Percentiles rank a stretch among this genome's conserved stretches.
Evolutionary conservation across 1,140 invertebrate genomes (phyloP).

Genomic region (Sitodiplosis mosellana): DNA sequence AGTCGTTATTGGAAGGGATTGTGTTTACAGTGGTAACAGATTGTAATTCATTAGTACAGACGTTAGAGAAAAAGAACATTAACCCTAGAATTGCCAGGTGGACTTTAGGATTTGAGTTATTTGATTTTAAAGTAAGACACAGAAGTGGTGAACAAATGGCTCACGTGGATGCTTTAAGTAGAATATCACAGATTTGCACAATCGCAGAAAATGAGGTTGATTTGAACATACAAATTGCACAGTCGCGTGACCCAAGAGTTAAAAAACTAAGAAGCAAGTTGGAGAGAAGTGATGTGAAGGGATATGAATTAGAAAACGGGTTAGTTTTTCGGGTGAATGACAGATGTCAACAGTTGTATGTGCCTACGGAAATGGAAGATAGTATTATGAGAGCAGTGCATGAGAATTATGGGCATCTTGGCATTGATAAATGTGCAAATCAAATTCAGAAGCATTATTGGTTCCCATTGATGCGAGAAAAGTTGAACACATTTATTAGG

Average conservation of each 20-base stretch:
- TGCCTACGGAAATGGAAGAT: conserved; percentile 11
- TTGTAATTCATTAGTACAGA: conserved; percentile 20
- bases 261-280: conserved; percentile 1
- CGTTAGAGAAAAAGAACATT: conserved; percentile 23
- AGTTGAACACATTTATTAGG: conserved; percentile 7
- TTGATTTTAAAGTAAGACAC: conserved; percentile 5
- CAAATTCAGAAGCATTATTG: conserved; percentile 10
- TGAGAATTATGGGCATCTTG: conserved; percentile 13
- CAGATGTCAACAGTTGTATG: conserved; percentile 16
- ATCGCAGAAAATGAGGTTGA: conserved; percentile 4
- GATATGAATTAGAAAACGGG: conserved; percentile 3
- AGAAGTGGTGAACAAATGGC: conserved; percentile 14
- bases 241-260: conserved; percentile 3
- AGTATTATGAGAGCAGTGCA: conserved; percentile 10
- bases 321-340: conserved; percentile 14
- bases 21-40: conserved; percentile 27
- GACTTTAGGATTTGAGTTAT: conserved; percentile 9
- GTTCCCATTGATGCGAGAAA: conserved; percentile 15
- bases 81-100: conserved; percentile 19
- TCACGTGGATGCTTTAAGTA: conserved; percentile 16
- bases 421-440: conserved; percentile 10
- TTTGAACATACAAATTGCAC: conserved; percentile 5
- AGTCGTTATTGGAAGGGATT: conserved; percentile 27
- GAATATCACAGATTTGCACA: conserved; percentile 2
- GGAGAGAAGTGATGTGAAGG: background rate